Evolutionary conservation across 1,140 invertebrate genomes (phyloP).

Genomic region (Scaptomyza pallida): DNA sequence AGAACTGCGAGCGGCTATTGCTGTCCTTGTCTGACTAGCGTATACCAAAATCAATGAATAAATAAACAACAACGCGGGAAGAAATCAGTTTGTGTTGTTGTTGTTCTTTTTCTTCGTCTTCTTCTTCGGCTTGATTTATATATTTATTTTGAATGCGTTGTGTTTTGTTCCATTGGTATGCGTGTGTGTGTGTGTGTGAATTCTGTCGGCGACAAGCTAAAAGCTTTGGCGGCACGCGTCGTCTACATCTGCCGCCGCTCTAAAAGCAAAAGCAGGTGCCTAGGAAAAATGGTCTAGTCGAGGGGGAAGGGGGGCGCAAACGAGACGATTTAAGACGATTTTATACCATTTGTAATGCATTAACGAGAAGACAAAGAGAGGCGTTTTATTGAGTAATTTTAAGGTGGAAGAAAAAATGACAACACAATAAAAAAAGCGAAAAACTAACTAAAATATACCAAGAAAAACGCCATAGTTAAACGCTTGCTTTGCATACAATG

Average conservation of each 20-base stretch:
- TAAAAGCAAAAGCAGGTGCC: slow-evolving; percentile 11
- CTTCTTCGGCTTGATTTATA: slow-evolving; percentile 34
- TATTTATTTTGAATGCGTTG: slow-evolving; percentile 44
- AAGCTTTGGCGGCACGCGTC: slow-evolving; percentile 56
- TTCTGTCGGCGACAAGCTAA: slow-evolving; percentile 42
- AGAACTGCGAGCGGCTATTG: not conserved
- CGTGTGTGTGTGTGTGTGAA: slow-evolving; percentile 50
- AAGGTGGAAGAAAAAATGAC: not conserved
- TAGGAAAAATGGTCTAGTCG: not conserved
- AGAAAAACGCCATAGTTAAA: not conserved
- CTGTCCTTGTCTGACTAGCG: slow-evolving; percentile 58
- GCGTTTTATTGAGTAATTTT: not conserved
- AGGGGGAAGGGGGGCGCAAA: not conserved
- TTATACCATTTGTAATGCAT: not conserved
- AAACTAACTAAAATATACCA: not conserved
- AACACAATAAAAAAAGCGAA: not conserved
- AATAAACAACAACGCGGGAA: slow-evolving; percentile 79
- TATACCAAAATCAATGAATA: slow-evolving; percentile 79
- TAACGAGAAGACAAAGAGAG: not conserved
- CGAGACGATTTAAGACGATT: too few species aligned
- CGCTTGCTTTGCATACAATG: not conserved
- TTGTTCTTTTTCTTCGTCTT: slow-evolving; percentile 7
- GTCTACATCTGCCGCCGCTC: too few species aligned
- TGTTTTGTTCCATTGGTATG: too few species aligned
- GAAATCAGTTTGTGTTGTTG: slow-evolving; percentile 17